phyloP scores from a whole-genome alignment of 2,797 vertebrate species.

The Dicrostonyx torquatus region DNA sequence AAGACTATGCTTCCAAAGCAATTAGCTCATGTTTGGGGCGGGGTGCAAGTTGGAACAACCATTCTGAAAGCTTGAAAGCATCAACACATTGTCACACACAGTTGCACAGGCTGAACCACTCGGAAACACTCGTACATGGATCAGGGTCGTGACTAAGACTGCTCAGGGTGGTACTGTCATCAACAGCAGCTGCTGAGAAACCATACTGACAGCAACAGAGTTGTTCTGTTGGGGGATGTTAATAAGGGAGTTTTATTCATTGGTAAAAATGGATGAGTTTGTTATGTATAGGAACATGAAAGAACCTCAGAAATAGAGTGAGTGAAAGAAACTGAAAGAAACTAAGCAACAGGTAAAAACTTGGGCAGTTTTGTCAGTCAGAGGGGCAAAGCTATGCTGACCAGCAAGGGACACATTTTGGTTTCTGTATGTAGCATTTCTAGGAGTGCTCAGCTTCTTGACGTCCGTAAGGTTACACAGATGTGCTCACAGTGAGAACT shows the following conservation, averaged over 20 bases:
- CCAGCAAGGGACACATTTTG: background rate
- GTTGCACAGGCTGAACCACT: background rate
- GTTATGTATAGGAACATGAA: background rate
- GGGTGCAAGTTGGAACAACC: background rate
- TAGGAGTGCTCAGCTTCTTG: background rate
- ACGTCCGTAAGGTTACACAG: background rate
- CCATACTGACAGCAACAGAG: background rate
- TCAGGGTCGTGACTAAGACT: background rate
- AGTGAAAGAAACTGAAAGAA: background rate
- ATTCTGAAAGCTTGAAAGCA: background rate
- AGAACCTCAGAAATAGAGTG: background rate
- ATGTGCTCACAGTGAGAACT: background rate
- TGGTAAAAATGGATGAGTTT: slow-evolving; percentile 33
- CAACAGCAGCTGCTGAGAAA: background rate
- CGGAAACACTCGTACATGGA: background rate
- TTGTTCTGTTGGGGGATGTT: background rate
- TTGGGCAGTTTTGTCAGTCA: background rate
- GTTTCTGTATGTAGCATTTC: background rate
- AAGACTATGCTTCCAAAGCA: background rate
- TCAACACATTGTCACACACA: background rate
- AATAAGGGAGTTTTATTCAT: background rate
- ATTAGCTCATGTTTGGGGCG: background rate
- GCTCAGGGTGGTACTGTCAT: background rate
- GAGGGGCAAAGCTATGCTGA: background rate
- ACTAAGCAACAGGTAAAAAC: background rate